Conservation (phyloP, 2,113 vertebrate genomes). For the Alaudala cheleensis region DNA sequence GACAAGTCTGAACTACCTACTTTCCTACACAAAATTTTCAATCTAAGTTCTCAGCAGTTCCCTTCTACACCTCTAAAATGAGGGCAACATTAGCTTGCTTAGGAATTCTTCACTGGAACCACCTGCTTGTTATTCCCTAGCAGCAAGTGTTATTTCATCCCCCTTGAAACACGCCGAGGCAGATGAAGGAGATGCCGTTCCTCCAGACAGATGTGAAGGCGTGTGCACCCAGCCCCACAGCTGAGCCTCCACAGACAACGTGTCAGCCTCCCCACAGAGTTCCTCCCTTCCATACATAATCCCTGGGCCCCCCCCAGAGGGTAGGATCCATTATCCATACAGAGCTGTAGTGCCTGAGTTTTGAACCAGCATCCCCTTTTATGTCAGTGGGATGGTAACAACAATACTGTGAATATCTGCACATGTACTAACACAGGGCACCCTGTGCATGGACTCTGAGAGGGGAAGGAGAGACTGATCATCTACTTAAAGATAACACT, state of each 20-base stretch:
- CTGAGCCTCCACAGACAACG: fast-evolving
- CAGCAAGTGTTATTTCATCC: background rate
- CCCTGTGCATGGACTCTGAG: background rate
- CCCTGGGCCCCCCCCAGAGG: fast-evolving
- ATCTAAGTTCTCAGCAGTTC: background rate
- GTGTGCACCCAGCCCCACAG: background rate
- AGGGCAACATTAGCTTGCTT: background rate
- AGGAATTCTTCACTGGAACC: background rate
- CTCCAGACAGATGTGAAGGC: background rate
- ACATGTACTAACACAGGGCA: fast-evolving
- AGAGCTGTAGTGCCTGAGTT: background rate
- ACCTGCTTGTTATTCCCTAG: background rate
- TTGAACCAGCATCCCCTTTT: background rate
- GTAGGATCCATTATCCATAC: background rate
- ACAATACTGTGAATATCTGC: background rate
- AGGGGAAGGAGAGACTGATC: background rate
- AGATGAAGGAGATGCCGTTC: background rate
- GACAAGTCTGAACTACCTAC: background rate
- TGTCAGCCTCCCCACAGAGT: background rate
- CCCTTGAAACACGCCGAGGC: background rate
- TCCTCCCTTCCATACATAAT: background rate
- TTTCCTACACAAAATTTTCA: background rate
- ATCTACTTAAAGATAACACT: background rate
- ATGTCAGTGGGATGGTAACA: no score
- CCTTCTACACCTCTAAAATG: background rate